Conservation (phyloP, 2,888 invertebrate species). For the Ophraella communa region DNA sequence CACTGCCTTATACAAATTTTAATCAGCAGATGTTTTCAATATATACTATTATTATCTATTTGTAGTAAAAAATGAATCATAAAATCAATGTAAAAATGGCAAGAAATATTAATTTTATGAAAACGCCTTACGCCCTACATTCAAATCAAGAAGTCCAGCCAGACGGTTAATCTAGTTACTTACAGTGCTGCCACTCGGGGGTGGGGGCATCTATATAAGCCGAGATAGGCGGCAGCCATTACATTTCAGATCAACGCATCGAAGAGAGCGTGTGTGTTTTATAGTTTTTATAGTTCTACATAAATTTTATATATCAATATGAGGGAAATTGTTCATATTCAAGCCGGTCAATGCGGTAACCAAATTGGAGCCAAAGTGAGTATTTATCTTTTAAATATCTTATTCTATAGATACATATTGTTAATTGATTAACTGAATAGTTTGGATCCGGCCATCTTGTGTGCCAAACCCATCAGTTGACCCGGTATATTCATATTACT, state of each 20-base stretch:
- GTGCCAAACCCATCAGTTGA: not conserved
- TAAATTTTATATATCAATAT: conserved; percentile 61
- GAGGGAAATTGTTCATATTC: conserved; percentile 93
- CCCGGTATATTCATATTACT: not conserved
- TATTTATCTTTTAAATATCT: conserved; percentile 31
- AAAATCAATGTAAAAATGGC: not conserved
- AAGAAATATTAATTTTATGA: conserved; percentile 12
- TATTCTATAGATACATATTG: conserved; percentile 9
- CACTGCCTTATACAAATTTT: too few relatives aligned
- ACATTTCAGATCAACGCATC: conserved; percentile 49
- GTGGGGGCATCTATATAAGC: conserved; percentile 52
- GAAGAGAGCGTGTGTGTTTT: conserved; percentile 50
- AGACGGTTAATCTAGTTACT: conserved; percentile 40
- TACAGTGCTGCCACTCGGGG: conserved; percentile 42
- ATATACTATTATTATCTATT: too few relatives aligned
- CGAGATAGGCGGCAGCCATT: conserved; percentile 42
- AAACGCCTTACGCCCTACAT: conserved; percentile 47
- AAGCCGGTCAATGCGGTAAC: conserved; percentile 79
- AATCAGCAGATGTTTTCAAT: too few relatives aligned
- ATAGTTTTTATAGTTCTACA: conserved; percentile 44
- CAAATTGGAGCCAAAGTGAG: conserved; percentile 91
- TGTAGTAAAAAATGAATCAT: too few relatives aligned
- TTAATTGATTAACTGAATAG: conserved; percentile 3
- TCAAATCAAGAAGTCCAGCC: conserved; percentile 40
- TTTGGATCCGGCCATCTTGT: conserved; percentile 32